These are phyloP conservation scores for Prionchulus punctatus DNA, from an alignment of 2,888 invertebrate genomes.

Conservation along the genomic window DNA sequence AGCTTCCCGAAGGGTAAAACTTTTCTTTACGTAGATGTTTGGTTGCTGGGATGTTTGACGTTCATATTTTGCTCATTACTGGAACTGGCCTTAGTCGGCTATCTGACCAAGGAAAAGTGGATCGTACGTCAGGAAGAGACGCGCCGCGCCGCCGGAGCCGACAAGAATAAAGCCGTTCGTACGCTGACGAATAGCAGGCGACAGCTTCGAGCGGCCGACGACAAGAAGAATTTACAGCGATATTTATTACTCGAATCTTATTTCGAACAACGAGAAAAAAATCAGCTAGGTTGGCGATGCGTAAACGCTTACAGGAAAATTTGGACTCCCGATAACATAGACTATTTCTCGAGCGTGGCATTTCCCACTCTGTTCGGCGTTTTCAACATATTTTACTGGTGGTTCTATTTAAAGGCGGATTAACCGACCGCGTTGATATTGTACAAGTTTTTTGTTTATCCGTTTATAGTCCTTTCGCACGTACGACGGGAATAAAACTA, in stretches of 20 bases:
- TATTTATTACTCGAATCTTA: not conserved
- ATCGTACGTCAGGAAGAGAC: too few relatives aligned
- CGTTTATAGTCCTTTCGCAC: too few relatives aligned
- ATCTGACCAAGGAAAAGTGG: slow-evolving; percentile 11
- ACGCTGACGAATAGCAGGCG: not conserved
- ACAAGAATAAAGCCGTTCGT: too few relatives aligned
- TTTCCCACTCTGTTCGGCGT: slow-evolving; percentile 30
- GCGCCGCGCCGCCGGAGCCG: not conserved
- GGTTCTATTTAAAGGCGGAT: slow-evolving; percentile 32
- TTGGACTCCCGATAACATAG: slow-evolving; percentile 18
- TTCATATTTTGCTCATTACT: slow-evolving; percentile 12
- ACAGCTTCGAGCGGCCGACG: not conserved
- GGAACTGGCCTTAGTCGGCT: slow-evolving; percentile 13
- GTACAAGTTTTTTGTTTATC: too few relatives aligned
- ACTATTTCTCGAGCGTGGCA: slow-evolving; percentile 22
- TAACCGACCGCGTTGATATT: not conserved
- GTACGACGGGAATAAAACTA: too few relatives aligned
- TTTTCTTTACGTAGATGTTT: slow-evolving; percentile 6
- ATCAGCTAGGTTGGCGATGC: not conserved
- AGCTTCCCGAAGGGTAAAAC: not conserved
- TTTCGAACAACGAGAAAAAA: not conserved
- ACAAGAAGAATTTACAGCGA: not conserved
- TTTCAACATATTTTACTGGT: slow-evolving; percentile 37
- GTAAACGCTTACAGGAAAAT: not conserved
- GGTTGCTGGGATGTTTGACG: slow-evolving; percentile 14